Evolutionary conservation across 1,140 invertebrate genomes (phyloP), one percentile per base, ranked within the genome.

Genomic region (Drosophila malerkotliana): DNA sequence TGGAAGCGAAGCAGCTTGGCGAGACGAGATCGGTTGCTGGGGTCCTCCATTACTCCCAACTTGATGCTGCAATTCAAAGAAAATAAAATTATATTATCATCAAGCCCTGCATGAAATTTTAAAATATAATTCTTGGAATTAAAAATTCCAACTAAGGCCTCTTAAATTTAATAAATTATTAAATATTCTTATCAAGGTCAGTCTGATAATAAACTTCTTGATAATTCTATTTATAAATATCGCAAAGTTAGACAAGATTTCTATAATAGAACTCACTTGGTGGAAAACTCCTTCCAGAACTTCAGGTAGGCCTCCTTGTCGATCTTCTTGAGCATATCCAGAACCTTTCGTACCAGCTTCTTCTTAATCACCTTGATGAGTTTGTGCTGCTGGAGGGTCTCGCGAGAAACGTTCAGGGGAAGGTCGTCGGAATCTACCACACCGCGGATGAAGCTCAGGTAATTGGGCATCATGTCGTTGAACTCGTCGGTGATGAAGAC

Each of bases 401-500:
- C 99, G 77, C 99, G 95, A 1, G 98, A 99, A 12, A 99, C 99
- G 92, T 99, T 99, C 54, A 99, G 93, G 4, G 99, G 99, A 59
- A 99, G 93, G 93, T 99, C 99, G 93, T 99, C 99, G n/a, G 98
- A 99, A 92, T 99, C 99, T 26, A 99, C 99, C 67, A 99, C 96
- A 84, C 99, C 99, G 75, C 96, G 95, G 55, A 99, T 94, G 91
- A 99, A 99, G 52, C 94, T 96, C 66, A 99, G 93, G 91, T 99
- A 99, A 92, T 98, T 99, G 52, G 99, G 99, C 96, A 99, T 98
- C 96, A 99, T 98, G 90, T 99, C 99, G 90, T 98, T 98, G 93
- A 99, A 99, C 93, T 99, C 98, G 85, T 99, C 99, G 12, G 98
- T 99, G 92, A 99, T 99, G 92, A 99, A 99, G 12, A 99, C 98